Evolutionary conservation across 2,888 invertebrate genomes (phyloP).

Genomic region (Cetonia aurata): DNA sequence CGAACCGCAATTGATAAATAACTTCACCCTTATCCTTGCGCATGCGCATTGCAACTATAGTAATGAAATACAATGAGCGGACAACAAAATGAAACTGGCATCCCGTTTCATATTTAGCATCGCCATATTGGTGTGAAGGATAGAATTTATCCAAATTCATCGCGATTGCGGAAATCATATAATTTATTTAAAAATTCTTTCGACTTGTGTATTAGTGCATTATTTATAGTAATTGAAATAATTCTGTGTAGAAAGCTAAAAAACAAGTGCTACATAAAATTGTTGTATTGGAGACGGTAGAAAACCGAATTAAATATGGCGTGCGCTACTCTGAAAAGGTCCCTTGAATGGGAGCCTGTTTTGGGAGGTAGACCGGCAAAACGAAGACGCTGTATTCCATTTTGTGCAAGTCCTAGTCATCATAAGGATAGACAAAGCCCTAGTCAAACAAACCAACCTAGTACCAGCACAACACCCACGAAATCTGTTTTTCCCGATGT

Average conservation of each 20-base stretch:
- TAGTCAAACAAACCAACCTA: conserved; percentile 55
- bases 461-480: conserved; percentile 65
- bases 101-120: conserved; percentile 53
- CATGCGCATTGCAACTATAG: conserved; percentile 27
- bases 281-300: conserved; percentile 51
- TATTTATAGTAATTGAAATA: conserved; percentile 29
- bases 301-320: conserved; percentile 81
- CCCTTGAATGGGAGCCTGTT: conserved; percentile 93
- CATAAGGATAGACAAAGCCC: conserved; percentile 57
- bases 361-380: conserved; percentile 90
- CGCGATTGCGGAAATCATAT: conserved; percentile 29
- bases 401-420: conserved; percentile 75
- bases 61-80: conserved; percentile 44
- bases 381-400: conserved; percentile 91
- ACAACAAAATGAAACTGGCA: conserved; percentile 47
- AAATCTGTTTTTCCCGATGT: conserved; percentile 85
- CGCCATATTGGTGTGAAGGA: conserved; percentile 62
- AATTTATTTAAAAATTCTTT: conserved; percentile 22
- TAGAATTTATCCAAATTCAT: conserved; percentile 28
- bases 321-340: conserved; percentile 97
- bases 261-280: conserved; percentile 62
- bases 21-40: conserved; percentile 4
- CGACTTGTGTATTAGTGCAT: conserved; percentile 24
- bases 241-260: conserved; percentile 47
- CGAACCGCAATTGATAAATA: background rate